These are phyloP conservation scores for Aurelia aurita DNA, from an alignment of 30 jellyfish, hydroid and myxozoan genomes.

Conservation along the genomic window DNA sequence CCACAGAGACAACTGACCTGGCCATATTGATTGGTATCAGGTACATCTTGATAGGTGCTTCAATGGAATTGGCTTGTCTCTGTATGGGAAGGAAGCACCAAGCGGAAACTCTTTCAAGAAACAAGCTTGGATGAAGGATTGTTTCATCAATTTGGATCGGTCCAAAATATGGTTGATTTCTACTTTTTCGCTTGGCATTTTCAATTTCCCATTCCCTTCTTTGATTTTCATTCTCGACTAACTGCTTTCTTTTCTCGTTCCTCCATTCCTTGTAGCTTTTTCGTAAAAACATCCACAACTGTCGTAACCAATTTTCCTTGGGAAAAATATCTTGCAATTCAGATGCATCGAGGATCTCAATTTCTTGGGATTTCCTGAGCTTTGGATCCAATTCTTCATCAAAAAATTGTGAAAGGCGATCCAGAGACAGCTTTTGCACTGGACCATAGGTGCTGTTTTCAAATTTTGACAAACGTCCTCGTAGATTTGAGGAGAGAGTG, in stretches of 20 bases:
- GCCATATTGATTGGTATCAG: conserved; percentile 23
- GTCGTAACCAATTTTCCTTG: not conserved
- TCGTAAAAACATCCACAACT: conserved; percentile 18
- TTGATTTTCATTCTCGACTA: too few relatives aligned
- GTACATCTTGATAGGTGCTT: not conserved
- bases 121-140: conserved; percentile 1
- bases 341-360: not conserved
- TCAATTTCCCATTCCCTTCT: too few relatives aligned
- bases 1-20: not conserved
- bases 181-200: too few relatives aligned
- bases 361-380: conserved; percentile 18
- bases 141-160: not conserved
- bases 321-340: not conserved
- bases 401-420: not conserved
- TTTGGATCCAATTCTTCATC: not conserved
- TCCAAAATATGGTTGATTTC: too few relatives aligned
- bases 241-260: not conserved
- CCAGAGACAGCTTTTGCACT: conserved; percentile 15
- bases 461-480: not conserved
- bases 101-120: conserved; percentile 13
- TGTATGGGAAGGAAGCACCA: conserved; percentile 49
- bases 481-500: conserved; percentile 9
- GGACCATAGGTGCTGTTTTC: not conserved
- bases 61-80: not conserved
- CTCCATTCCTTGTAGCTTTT: conserved; percentile 13